Evolutionary conservation across 2,888 invertebrate species (phyloP).

Genomic region (Caenorhabditis drosophilae): DNA sequence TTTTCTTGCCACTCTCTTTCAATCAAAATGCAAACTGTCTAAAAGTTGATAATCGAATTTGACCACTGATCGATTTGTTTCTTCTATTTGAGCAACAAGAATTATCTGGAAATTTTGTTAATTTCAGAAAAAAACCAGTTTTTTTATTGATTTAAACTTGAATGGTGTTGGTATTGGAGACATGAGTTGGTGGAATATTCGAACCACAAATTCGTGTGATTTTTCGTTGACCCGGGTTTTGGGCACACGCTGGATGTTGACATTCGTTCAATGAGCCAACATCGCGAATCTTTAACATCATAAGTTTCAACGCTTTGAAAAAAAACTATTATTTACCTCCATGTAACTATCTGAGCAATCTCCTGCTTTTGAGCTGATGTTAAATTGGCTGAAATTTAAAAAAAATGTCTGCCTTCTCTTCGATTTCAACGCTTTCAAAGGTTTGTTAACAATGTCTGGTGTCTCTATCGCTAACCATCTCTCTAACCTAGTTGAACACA

Average conservation of each 20-base stretch:
- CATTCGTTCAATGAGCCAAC: conserved; percentile 44
- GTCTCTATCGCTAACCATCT: too few species aligned
- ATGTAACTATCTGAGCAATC: conserved; percentile 42
- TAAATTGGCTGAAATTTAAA: conserved; percentile 40
- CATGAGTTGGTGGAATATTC: conserved; percentile 11
- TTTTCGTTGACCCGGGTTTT: conserved; percentile 34
- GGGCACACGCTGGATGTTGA: conserved; percentile 49
- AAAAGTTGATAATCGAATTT: conserved; percentile 20
- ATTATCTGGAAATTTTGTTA: conserved; percentile 21
- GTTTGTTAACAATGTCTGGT: too few species aligned
- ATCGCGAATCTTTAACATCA: conserved; percentile 47
- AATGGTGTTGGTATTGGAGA: conserved; percentile 44
- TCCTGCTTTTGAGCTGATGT: conserved; percentile 24
- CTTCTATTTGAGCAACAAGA: conserved; percentile 10
- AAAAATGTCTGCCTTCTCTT: too few species aligned
- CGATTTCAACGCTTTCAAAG: too few species aligned
- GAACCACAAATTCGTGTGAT: conserved; percentile 29
- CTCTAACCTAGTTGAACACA: too few species aligned
- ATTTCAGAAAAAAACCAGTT: neutral
- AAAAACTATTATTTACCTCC: too few species aligned
- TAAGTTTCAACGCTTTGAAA: too few species aligned
- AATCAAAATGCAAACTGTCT: conserved; percentile 15
- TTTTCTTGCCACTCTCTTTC: too few species aligned
- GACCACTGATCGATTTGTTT: conserved; percentile 4
- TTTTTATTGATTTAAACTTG: conserved; percentile 25